phyloP scores from a whole-genome alignment of 2,113 vertebrate species.

The Calonectris borealis region DNA sequence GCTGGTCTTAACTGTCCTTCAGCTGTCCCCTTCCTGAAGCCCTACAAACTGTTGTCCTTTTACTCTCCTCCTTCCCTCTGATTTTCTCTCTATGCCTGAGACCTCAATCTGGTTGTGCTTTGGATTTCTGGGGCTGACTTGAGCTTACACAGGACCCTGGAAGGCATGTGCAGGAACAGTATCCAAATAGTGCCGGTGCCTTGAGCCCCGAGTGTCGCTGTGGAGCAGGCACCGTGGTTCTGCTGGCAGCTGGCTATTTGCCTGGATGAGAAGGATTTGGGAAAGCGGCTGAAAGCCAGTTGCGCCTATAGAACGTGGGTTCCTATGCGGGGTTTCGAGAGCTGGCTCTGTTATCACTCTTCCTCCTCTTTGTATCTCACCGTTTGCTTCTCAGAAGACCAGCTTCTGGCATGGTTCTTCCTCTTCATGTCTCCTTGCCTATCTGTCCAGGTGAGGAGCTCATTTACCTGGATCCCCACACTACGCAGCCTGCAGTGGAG shows the following conservation, averaged over 20 bases:
- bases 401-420: background rate
- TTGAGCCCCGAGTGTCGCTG: background rate
- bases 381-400: background rate
- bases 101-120: background rate
- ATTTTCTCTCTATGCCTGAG: background rate
- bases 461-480: slow-evolving; percentile 96
- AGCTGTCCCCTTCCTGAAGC: background rate
- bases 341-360: background rate
- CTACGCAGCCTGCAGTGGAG: slow-evolving; percentile 91
- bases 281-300: background rate
- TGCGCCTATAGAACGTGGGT: background rate
- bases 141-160: background rate
- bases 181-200: background rate
- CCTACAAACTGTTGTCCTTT: background rate
- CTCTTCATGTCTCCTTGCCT: background rate
- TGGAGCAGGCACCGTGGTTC: background rate
- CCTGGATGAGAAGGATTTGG: background rate
- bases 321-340: background rate
- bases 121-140: background rate
- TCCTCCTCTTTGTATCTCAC: background rate
- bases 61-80: background rate
- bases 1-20: background rate
- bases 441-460: slow-evolving; percentile 86
- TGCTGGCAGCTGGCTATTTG: background rate
- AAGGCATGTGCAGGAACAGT: background rate